Conservation (phyloP, 2,113 vertebrate genomes). For the Rhombomys opimus region DNA sequence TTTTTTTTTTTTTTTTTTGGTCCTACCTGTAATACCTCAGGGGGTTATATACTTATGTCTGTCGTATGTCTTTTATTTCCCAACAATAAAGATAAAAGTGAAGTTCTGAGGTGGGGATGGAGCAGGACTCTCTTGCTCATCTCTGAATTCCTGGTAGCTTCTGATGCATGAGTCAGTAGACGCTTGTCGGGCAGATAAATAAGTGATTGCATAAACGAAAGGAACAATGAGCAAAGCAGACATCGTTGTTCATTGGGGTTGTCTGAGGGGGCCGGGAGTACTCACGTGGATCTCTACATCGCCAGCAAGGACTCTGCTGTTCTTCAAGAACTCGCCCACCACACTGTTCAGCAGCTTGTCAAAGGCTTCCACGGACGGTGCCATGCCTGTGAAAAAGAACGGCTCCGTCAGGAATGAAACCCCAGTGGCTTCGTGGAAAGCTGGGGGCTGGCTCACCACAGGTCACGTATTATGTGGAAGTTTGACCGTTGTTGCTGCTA, state of each 20-base stretch:
- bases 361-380: constrained; percentile 93
- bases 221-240: background rate
- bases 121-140: no score
- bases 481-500: background rate
- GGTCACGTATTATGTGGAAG: background rate
- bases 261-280: constrained; percentile 44
- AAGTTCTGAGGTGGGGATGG: background rate
- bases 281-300: constrained; percentile 97
- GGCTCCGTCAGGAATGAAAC: constrained; percentile 52
- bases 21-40: background rate
- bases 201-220: background rate
- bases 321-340: constrained; percentile 92
- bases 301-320: constrained; percentile 92
- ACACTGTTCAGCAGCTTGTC: constrained; percentile 91
- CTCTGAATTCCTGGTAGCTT: background rate
- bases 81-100: background rate
- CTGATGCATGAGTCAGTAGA: background rate
- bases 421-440: background rate
- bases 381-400: constrained; percentile 86
- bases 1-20: background rate
- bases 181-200: no score
- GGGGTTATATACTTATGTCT: background rate
- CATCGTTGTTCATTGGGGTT: background rate
- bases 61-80: background rate
- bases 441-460: background rate